Percentiles rank a stretch among this genome's conserved stretches.
phyloP scores from a whole-genome alignment of 2,113 vertebrate genomes.

The Odobenus rosmarus region DNA sequence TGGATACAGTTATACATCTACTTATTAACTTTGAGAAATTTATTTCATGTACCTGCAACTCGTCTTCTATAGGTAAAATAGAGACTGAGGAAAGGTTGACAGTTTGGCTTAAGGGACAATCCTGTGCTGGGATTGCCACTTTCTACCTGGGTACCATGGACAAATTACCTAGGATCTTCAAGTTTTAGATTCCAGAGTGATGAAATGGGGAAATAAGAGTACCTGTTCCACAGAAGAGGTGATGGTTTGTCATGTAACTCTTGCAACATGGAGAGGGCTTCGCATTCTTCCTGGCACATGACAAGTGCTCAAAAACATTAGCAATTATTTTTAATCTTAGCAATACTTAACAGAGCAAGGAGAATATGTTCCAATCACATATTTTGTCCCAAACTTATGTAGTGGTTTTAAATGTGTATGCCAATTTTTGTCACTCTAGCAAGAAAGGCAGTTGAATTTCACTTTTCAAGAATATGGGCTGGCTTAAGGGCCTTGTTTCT shows the following conservation, averaged over 20 bases:
- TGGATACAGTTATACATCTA: neutral
- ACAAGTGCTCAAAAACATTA: neutral
- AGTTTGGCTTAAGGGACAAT: neutral
- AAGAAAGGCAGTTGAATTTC: neutral
- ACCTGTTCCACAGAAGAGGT: neutral
- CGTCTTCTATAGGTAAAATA: neutral
- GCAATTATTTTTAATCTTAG: conserved; percentile 22
- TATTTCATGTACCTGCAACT: neutral
- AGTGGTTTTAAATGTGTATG: neutral
- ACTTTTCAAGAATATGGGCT: neutral
- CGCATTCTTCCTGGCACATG: neutral
- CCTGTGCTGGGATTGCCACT: neutral
- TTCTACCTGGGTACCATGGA: neutral
- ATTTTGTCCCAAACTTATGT: neutral
- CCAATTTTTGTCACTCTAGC: conserved; percentile 24
- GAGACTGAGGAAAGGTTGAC: neutral
- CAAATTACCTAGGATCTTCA: neutral
- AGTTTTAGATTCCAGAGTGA: neutral
- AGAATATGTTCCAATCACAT: neutral
- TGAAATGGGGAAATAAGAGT: neutral
- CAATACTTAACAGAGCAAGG: neutral
- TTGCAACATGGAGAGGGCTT: neutral
- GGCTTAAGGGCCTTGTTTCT: neutral
- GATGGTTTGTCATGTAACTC: neutral
- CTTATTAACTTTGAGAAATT: neutral